Conservation (phyloP, 2,113 vertebrate genomes). For the Semnornis frantzii region DNA sequence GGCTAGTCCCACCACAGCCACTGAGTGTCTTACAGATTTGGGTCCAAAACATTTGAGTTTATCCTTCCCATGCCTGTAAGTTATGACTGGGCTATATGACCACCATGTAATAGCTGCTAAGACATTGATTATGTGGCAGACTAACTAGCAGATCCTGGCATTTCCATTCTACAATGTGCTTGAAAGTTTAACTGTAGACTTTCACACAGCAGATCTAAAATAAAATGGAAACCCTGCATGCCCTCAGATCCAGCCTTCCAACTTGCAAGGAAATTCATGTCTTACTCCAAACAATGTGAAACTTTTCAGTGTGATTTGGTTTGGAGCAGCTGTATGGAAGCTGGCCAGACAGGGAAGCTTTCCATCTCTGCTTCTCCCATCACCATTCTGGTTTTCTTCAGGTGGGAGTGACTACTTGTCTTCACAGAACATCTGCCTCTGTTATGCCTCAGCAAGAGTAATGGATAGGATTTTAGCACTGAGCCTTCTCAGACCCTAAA, state of each 20-base stretch:
- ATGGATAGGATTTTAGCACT: background rate
- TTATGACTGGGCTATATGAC: background rate
- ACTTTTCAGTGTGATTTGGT: background rate
- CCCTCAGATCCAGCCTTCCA: background rate
- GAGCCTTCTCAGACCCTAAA: background rate
- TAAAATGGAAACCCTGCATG: rapidly evolving
- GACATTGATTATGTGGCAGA: background rate
- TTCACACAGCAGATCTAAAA: background rate
- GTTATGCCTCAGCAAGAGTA: background rate
- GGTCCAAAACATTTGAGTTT: background rate
- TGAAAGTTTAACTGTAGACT: background rate
- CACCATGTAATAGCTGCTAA: background rate
- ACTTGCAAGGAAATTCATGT: background rate
- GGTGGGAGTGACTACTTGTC: background rate
- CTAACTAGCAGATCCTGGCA: background rate
- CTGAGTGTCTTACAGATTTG: background rate
- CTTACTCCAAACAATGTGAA: background rate
- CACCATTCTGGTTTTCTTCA: background rate
- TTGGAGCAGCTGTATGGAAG: background rate
- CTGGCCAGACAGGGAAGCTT: background rate
- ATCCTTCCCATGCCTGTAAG: background rate
- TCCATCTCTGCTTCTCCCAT: background rate
- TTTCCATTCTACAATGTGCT: background rate
- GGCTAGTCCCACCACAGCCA: background rate
- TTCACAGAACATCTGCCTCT: background rate